These are phyloP conservation scores for Ceratosolen solmsi DNA, from an alignment of 1,140 invertebrate genomes.

Conservation along the genomic window DNA sequence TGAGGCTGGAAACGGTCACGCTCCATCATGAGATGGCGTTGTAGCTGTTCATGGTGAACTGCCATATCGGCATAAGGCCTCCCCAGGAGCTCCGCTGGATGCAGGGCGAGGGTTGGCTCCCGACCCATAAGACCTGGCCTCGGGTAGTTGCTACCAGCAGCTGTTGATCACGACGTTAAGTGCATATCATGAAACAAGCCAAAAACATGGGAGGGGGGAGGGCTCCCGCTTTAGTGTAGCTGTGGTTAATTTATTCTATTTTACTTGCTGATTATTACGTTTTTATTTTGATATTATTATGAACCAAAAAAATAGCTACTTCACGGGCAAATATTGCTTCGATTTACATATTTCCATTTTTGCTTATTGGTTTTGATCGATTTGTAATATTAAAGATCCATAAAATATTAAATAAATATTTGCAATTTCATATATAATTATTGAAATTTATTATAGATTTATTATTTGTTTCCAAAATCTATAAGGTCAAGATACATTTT, in stretches of 20 bases:
- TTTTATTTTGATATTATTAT: too few relatives aligned
- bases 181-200: slow-evolving; percentile 14
- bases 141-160: slow-evolving; percentile 77
- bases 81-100: slow-evolving; percentile 84
- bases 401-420: neutral
- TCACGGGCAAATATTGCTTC: neutral
- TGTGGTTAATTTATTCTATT: neutral
- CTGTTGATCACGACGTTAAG: slow-evolving; percentile 62
- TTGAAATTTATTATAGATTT: too few relatives aligned
- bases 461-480: too few relatives aligned
- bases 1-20: slow-evolving; percentile 82
- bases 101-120: slow-evolving; percentile 76
- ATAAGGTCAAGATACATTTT: too few relatives aligned
- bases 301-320: neutral
- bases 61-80: slow-evolving; percentile 88
- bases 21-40: slow-evolving; percentile 88
- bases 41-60: slow-evolving; percentile 88
- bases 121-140: slow-evolving; percentile 77
- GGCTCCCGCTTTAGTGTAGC: neutral
- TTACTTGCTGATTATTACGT: neutral
- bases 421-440: too few relatives aligned
- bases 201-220: slow-evolving; percentile 36
- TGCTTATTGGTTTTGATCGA: neutral
- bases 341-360: neutral
- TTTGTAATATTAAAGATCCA: neutral